A percentile compares a stretch with the other conserved stretches of the same genome.
These are phyloP conservation scores for Meteorus colon DNA, from an alignment of 2,888 invertebrate species.

Conservation along the genomic window DNA sequence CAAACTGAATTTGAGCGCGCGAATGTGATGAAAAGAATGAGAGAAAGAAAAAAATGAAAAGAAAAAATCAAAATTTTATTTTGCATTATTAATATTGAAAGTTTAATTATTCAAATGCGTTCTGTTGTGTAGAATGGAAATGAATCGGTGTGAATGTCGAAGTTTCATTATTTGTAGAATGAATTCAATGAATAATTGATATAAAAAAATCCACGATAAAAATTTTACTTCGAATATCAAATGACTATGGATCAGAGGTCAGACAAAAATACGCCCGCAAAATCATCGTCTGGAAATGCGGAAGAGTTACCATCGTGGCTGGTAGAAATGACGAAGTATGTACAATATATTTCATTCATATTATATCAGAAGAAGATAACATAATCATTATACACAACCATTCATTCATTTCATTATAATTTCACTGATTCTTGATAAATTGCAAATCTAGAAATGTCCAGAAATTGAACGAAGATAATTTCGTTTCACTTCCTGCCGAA, in stretches of 20 bases:
- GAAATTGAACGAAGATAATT: conserved; percentile 54
- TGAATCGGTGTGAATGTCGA: background rate
- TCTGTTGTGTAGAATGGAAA: background rate
- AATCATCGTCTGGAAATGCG: conserved; percentile 43
- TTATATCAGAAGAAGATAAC: background rate
- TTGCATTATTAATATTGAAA: background rate
- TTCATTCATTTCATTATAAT: background rate
- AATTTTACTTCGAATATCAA: background rate
- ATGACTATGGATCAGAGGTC: conserved; percentile 26
- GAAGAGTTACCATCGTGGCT: conserved; percentile 61
- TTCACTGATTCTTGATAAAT: conserved; percentile 16
- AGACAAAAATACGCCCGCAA: conserved; percentile 49
- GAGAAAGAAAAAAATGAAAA: background rate
- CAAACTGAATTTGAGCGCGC: conserved; percentile 12
- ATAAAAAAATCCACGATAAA: background rate
- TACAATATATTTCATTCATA: conserved; percentile 29
- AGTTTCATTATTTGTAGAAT: background rate
- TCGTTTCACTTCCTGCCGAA: conserved; percentile 44
- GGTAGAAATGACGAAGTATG: conserved; percentile 61
- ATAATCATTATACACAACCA: background rate
- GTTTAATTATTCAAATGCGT: background rate
- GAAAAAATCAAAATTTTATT: background rate
- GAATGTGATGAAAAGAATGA: conserved; percentile 29
- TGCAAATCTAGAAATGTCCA: conserved; percentile 52
- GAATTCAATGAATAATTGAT: conserved; percentile 5